Evolutionary conservation across 2,888 invertebrate genomes (phyloP).

Genomic region (Trissoscelio sp.): DNA sequence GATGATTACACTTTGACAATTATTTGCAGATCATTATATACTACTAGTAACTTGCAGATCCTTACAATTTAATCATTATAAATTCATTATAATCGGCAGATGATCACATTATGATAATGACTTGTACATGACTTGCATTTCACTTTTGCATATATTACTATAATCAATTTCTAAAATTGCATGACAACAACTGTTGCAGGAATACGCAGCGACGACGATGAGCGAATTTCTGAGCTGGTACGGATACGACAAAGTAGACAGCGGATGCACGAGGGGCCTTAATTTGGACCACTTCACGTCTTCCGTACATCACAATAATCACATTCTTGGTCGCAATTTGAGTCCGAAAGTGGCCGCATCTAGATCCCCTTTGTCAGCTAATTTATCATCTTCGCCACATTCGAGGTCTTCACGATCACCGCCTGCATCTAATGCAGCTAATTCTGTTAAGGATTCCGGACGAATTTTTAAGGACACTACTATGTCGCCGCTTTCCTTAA

Average conservation of each 20-base stretch:
- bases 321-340: conserved; percentile 64
- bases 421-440: conserved; percentile 65
- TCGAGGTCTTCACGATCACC: conserved; percentile 73
- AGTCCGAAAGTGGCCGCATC: conserved; percentile 64
- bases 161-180: no score
- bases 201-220: conserved; percentile 96
- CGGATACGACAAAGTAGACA: conserved; percentile 91
- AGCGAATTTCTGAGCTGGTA: conserved; percentile 96
- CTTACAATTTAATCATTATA: no score
- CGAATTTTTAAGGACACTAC: conserved; percentile 63
- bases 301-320: conserved; percentile 69
- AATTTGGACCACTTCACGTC: conserved; percentile 82
- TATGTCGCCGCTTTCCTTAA: conserved; percentile 72
- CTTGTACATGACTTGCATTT: no score
- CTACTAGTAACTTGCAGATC: no score
- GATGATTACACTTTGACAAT: no score
- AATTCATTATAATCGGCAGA: no score
- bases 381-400: conserved; percentile 72
- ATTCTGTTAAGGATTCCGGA: conserved; percentile 70
- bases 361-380: conserved; percentile 70
- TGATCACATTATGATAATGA: no score
- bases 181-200: no score
- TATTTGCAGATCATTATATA: no score
- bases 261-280: conserved; percentile 86
- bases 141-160: no score